Base-by-base conservation (phyloP, 2,797 vertebrate genomes). In the Chloroceryle amazona region DNA sequence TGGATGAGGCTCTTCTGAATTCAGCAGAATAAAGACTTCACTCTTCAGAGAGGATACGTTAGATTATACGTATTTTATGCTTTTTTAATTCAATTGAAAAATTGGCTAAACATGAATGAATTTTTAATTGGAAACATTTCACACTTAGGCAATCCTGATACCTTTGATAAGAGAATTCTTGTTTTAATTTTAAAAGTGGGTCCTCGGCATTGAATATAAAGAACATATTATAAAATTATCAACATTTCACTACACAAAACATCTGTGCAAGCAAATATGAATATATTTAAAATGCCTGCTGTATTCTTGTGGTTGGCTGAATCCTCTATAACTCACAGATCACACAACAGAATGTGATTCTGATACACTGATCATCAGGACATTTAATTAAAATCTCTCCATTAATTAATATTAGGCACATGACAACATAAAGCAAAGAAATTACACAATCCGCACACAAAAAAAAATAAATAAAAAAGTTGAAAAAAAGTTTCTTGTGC, bases 31-130 rank as follows among this genome's bases (percentile, higher is more conserved):
- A 98, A 98, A 98, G 97, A 94, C 97, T 95, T 97, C 96, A 75
- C 96, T 98, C 97, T 97, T 98, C 97, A 97, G 94, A 97, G 92
- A 98, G 97, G 97, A 98, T 97, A 94, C 93, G 94, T 98, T 98
- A 97, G 97, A 98, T 98, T 98, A 98, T 97, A 97, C 96, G 97
- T 97, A 97, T 98, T 98, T 98, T 98, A 97, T 97, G 98, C 97
- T 97, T 98, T 98, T 98, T 98, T 97, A 98, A 98, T 98, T 98
- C 98, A 98, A 97, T 98, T 98, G 98, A 98, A 98, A 98, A 98
- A 98, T 96, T 98, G 98, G 97, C 98, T 96, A 98, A 98, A 98
- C 98, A 98, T 97, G 98, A 98, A 98, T 98, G 97, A 98, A 98
- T 98, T 98, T 98, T 98, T 98, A 98, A 98, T 98, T 98, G 98